These are phyloP conservation scores for Diorhabda elongata DNA, from an alignment of 1,140 invertebrate genomes.

Conservation along the genomic window DNA sequence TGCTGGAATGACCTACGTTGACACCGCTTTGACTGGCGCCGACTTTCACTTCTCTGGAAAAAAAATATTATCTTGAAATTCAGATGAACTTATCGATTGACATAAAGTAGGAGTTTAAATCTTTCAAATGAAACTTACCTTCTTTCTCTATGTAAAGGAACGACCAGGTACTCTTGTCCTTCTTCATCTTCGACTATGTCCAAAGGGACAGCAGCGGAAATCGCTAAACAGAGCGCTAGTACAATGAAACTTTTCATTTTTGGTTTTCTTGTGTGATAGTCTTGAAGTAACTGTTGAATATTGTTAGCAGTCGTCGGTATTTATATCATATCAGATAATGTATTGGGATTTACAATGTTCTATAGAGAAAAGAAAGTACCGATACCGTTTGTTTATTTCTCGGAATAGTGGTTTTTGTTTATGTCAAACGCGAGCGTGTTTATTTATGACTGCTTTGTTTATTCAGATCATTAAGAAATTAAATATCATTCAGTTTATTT, in stretches of 20 bases:
- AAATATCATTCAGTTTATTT: too few species aligned
- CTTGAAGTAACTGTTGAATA: too few species aligned
- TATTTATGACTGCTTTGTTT: too few species aligned
- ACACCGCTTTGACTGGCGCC: slow-evolving; percentile 11
- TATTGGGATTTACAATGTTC: too few species aligned
- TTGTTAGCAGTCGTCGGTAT: too few species aligned
- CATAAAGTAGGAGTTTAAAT: background rate
- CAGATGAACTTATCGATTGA: background rate
- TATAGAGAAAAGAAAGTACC: too few species aligned
- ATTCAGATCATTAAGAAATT: too few species aligned
- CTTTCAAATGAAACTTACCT: slow-evolving; percentile 7
- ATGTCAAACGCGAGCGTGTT: too few species aligned
- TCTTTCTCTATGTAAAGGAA: slow-evolving; percentile 11
- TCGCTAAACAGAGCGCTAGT: background rate
- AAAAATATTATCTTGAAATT: background rate
- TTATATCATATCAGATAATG: too few species aligned
- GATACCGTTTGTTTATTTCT: too few species aligned
- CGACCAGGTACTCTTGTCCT: slow-evolving; percentile 10
- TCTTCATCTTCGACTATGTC: slow-evolving; percentile 6
- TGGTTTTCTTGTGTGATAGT: too few species aligned
- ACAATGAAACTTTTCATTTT: slow-evolving; percentile 13
- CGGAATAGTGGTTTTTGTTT: too few species aligned
- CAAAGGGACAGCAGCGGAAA: slow-evolving; percentile 9
- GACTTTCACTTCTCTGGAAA: slow-evolving; percentile 16
- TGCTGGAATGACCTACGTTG: slow-evolving; percentile 14